Conservation (phyloP, 1,140 invertebrate genomes). For the Drosophila jambulina region DNA sequence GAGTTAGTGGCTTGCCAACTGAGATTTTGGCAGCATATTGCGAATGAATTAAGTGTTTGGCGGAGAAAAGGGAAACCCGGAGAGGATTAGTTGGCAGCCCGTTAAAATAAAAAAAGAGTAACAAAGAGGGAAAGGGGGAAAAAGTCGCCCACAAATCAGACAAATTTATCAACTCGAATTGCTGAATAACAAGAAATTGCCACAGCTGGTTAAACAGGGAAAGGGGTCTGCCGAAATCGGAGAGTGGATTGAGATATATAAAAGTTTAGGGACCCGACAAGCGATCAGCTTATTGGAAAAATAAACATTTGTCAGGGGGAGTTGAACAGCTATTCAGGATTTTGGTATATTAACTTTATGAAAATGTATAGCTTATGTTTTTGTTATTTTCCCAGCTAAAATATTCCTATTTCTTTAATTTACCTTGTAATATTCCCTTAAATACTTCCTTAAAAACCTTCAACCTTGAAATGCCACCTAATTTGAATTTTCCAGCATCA, state of each 20-base stretch:
- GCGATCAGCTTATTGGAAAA: slow-evolving; percentile 2
- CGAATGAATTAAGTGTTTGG: slow-evolving; percentile 42
- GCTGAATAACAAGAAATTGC: slow-evolving; percentile 35
- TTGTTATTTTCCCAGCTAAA: background rate
- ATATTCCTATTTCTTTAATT: too few species aligned
- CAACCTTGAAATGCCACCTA: background rate
- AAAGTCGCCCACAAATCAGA: slow-evolving; percentile 31
- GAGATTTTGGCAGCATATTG: slow-evolving; percentile 58
- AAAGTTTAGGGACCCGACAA: slow-evolving; percentile 4
- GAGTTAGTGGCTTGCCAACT: slow-evolving; percentile 63
- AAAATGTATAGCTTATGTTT: background rate
- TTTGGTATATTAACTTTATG: background rate
- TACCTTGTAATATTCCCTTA: too few species aligned
- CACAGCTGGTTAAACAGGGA: slow-evolving; percentile 17
- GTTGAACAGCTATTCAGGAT: background rate
- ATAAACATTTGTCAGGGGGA: background rate
- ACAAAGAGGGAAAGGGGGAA: background rate
- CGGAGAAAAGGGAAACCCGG: background rate
- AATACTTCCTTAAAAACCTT: background rate
- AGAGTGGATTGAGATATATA: slow-evolving; percentile 3
- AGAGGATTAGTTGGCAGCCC: slow-evolving; percentile 25
- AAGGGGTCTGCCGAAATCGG: background rate
- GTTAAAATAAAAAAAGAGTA: background rate
- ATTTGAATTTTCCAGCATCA: background rate
- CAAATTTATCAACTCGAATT: slow-evolving; percentile 52